phyloP scores from a whole-genome alignment of 2,797 vertebrate species.

The Channallabes apus region DNA sequence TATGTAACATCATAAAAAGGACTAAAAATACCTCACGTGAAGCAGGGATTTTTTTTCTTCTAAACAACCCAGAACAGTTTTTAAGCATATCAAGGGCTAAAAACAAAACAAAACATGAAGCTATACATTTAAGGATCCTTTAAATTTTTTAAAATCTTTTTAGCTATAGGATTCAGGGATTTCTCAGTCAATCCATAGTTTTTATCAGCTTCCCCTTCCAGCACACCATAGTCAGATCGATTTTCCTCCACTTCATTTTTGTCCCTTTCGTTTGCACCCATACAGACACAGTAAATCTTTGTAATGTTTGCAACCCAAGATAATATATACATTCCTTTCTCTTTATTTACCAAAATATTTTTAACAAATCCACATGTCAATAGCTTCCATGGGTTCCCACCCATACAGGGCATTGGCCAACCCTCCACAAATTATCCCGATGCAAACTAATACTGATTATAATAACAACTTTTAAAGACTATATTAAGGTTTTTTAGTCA shows the following conservation, averaged over 20 bases:
- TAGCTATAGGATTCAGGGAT: not conserved
- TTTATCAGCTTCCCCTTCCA: not conserved
- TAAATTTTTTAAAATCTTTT: not conserved
- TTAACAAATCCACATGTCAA: not conserved
- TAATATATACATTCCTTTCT: not conserved
- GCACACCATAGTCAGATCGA: not conserved
- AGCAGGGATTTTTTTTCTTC: not conserved
- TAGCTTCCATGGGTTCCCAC: not conserved
- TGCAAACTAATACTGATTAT: not conserved
- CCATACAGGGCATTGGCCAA: not conserved
- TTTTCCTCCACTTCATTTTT: no score
- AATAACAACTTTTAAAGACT: not conserved
- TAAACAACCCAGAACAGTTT: not conserved
- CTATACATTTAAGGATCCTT: not conserved
- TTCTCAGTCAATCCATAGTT: constrained; percentile 9
- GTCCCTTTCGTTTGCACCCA: not conserved
- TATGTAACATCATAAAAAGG: not conserved
- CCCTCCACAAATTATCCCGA: not conserved
- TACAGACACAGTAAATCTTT: not conserved
- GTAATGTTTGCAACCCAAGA: not conserved
- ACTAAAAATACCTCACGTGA: not conserved
- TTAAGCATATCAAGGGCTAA: not conserved
- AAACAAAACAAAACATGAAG: not conserved
- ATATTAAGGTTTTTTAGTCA: not conserved
- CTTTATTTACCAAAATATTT: not conserved